Base-by-base conservation (phyloP, 1,140 invertebrate species). In the Drosophila simulans region DNA sequence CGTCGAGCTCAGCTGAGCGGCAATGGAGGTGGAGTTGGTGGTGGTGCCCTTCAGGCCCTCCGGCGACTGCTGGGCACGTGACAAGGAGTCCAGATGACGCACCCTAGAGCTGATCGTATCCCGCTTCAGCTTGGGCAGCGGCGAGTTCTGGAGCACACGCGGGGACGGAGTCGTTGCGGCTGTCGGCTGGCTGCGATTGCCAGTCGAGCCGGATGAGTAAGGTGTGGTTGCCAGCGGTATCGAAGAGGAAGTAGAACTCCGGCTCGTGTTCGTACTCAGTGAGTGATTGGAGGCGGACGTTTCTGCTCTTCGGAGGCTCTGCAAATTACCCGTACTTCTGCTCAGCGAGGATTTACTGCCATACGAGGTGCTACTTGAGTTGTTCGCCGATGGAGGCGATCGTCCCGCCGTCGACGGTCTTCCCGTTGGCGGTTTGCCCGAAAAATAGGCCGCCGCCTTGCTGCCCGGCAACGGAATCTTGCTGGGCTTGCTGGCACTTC, bases 401-500 rank as follows among this genome's bases (percentile, higher is more conserved):
- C 83, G 77, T 53, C 79, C 86, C 42, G 59, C 77, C 5, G 88
- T 82, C 4, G 78, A 81, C 2, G 75, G 56, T 10, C 90, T 79
- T 12, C 92, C 93, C 54, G 90, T 92, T 2, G 94, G 94, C n/a
- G 94, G 94, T 82, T 95, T 95, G 49, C 90, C 90, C 1, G 77
- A 86, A 66, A 91, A 91, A 42, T 91, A 91, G 11, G 90, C 83
- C 2, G 83, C 90, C 56, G 90, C 83, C 45, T 93, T 88, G 71
- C 93, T 93, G 20, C 94, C 94, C 43, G 93, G 94, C 60, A 96
- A 92, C 22, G 96, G 95, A 59, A 96, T 96, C 84, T 95, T 95
- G 92, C 95, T 95, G 45, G 95, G 95, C 68, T 94, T 93, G 55
- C 93, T 93, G 76, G 93, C 94, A 54, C 93, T 94, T 12, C 57